Evolutionary conservation across 2,113 vertebrate species (phyloP).

Genomic region (Petrocephalus microphthalmus): DNA sequence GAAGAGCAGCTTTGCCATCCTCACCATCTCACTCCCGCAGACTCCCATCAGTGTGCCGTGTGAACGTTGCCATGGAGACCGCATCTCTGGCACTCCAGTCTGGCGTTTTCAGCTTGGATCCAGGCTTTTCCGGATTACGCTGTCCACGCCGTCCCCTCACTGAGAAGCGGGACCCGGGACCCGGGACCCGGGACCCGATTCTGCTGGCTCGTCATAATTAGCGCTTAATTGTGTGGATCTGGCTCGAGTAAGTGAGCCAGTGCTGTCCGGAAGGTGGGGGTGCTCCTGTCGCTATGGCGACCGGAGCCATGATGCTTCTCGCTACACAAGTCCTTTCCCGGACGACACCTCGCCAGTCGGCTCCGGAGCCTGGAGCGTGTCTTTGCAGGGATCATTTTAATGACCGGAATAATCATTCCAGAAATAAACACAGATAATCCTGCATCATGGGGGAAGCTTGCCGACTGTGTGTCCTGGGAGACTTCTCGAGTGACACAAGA

Average conservation of each 20-base stretch:
- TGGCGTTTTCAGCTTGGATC: neutral
- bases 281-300: neutral
- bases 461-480: neutral
- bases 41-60: neutral
- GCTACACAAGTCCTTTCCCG: neutral
- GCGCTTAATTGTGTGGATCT: neutral
- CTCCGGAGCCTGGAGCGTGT: neutral
- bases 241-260: neutral
- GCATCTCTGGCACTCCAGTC: neutral
- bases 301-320: neutral
- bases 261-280: neutral
- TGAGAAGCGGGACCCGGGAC: neutral
- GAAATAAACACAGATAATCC: neutral
- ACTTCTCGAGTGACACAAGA: neutral
- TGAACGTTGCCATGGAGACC: slow-evolving; percentile 18
- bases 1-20: neutral
- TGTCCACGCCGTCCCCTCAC: neutral
- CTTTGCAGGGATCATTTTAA: neutral
- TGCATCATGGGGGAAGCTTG: neutral
- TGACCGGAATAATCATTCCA: neutral
- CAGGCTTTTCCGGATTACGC: neutral
- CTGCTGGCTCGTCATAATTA: neutral
- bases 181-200: too few relatives aligned
- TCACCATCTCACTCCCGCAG: neutral
- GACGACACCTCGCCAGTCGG: neutral